These are phyloP conservation scores for Gallirallus australis DNA, from an alignment of 2,797 vertebrate genomes.

Conservation along the genomic window DNA sequence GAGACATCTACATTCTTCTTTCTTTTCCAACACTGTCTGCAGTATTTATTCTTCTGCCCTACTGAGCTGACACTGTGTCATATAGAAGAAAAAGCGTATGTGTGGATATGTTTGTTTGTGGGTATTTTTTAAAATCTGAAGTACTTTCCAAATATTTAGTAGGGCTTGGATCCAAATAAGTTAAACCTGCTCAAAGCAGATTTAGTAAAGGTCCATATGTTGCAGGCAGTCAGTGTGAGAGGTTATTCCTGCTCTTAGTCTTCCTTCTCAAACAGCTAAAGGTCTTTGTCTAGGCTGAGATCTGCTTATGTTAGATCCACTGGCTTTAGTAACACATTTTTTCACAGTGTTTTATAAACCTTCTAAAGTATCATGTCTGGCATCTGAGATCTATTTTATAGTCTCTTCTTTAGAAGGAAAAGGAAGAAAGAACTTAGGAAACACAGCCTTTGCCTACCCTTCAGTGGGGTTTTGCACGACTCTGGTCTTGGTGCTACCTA, in stretches of 20 bases:
- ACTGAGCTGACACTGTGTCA: not conserved
- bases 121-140: not conserved
- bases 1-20: not conserved
- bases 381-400: not conserved
- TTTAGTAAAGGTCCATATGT: constrained; percentile 35
- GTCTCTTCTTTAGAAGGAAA: not conserved
- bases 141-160: constrained; percentile 9
- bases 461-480: accelerated
- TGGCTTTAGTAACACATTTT: not conserved
- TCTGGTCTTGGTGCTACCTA: not conserved
- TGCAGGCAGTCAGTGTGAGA: not conserved
- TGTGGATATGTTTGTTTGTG: too few species aligned
- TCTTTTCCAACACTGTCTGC: not conserved
- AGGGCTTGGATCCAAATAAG: not conserved
- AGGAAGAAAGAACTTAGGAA: not conserved
- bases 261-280: not conserved
- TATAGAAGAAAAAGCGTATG: not conserved
- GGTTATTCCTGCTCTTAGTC: not conserved
- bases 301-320: constrained; percentile 14
- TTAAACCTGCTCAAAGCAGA: constrained; percentile 33
- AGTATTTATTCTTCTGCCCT: not conserved
- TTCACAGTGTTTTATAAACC: not conserved
- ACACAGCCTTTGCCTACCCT: not conserved
- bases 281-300: not conserved
- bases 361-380: not conserved